A percentile compares a stretch with the other conserved stretches of the same genome.
phyloP scores from a whole-genome alignment of 2,113 vertebrate genomes.

The Numida meleagris region DNA sequence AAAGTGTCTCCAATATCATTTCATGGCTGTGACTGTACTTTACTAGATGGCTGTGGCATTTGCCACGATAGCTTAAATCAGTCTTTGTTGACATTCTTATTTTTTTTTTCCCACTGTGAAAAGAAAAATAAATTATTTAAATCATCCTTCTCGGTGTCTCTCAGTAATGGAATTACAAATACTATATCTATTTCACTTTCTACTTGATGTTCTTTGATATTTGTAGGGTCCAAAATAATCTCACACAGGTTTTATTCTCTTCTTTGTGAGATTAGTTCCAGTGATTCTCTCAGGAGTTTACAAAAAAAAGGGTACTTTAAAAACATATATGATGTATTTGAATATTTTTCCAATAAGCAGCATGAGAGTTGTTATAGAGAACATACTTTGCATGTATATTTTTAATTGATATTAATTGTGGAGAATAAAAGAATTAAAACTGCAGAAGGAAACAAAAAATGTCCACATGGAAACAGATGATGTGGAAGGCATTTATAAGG shows the following conservation, averaged over 20 bases:
- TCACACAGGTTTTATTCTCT: conserved; percentile 8
- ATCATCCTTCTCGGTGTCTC: conserved; percentile 39
- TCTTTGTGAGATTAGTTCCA: conserved; percentile 38
- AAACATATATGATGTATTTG: neutral
- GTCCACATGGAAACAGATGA: neutral
- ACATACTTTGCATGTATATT: neutral
- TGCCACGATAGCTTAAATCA: neutral
- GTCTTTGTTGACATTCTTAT: neutral
- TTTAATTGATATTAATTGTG: neutral
- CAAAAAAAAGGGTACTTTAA: neutral
- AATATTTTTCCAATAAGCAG: neutral
- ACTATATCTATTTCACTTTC: conserved; percentile 65
- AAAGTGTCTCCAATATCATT: neutral
- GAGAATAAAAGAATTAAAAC: neutral
- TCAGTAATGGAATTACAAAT: conserved; percentile 54
- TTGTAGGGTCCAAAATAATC: conserved; percentile 22
- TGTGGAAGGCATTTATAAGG: neutral
- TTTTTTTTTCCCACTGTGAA: conserved; percentile 45
- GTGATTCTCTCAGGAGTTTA: conserved; percentile 29
- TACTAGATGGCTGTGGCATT: neutral
- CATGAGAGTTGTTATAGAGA: neutral
- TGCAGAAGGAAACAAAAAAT: neutral
- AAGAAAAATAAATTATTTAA: conserved; percentile 68
- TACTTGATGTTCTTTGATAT: conserved; percentile 47
- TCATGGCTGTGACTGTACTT: neutral